Conservation (phyloP, 2,113 vertebrate genomes). For the Sorex fumeus region DNA sequence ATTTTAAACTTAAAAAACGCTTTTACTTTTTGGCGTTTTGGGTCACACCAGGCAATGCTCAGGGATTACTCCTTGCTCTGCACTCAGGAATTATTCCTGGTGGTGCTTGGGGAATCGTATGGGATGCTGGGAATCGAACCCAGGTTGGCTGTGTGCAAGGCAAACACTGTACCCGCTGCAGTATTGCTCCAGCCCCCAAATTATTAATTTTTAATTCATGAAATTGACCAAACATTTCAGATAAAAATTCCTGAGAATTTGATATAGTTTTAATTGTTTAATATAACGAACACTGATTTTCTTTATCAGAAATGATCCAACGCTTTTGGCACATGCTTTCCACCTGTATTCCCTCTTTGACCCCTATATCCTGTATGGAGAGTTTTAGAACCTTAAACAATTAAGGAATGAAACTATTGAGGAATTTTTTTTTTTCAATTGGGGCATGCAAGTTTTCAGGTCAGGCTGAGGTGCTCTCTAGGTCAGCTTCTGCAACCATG, state of each 20-base stretch:
- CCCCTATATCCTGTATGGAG: conserved; percentile 42
- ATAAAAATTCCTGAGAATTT: background rate
- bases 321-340: conserved; percentile 69
- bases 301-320: conserved; percentile 72
- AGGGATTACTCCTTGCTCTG: too few relatives aligned
- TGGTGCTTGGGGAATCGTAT: too few relatives aligned
- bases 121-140: too few relatives aligned
- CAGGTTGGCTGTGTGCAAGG: too few relatives aligned
- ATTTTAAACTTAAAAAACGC: background rate
- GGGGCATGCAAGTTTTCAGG: background rate
- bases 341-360: conserved; percentile 73
- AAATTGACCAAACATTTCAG: background rate
- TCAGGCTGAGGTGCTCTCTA: conserved; percentile 29
- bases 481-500: conserved; percentile 24
- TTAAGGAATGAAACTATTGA: conserved; percentile 54
- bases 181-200: background rate
- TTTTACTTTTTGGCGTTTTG: too few relatives aligned
- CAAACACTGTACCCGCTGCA: too few relatives aligned
- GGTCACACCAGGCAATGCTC: too few relatives aligned
- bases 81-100: too few relatives aligned
- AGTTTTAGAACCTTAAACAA: conserved; percentile 60
- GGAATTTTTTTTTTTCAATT: conserved; percentile 71
- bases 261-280: background rate
- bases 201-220: background rate
- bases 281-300: background rate